These are phyloP conservation scores for Furcifer pardalis DNA, from an alignment of 2,797 vertebrate genomes.

Conservation along the genomic window DNA sequence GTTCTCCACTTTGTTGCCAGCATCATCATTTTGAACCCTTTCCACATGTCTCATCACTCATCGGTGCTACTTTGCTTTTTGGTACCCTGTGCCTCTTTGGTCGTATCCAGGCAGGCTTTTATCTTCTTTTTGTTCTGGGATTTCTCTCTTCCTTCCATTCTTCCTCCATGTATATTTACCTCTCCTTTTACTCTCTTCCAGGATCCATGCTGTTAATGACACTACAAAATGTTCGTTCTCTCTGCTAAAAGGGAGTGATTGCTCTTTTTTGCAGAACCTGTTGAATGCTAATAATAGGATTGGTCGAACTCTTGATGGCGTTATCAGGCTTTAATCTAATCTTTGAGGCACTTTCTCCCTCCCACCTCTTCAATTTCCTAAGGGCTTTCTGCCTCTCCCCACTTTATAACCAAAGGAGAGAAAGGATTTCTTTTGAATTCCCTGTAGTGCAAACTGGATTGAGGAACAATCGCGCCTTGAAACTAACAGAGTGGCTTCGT, in stretches of 20 bases:
- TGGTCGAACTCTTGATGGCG: slow-evolving; percentile 34
- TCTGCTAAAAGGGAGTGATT: neutral
- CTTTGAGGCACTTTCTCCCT: neutral
- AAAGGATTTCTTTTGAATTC: slow-evolving; percentile 26
- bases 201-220: neutral
- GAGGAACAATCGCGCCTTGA: slow-evolving; percentile 18
- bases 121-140: neutral
- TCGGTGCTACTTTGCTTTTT: neutral
- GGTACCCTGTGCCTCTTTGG: neutral
- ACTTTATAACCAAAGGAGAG: neutral
- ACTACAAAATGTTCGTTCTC: neutral
- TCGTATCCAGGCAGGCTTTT: neutral
- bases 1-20: neutral
- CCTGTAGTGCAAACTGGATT: slow-evolving; percentile 38
- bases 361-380: neutral
- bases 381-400: neutral
- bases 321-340: slow-evolving; percentile 47
- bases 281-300: slow-evolving; percentile 33
- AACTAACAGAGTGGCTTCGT: slow-evolving; percentile 28
- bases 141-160: neutral
- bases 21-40: neutral
- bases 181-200: neutral
- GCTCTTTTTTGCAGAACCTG: slow-evolving; percentile 8
- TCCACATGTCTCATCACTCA: neutral
- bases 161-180: neutral